Conservation (phyloP, 2,888 invertebrate species). For the Ophonus ardosiacus region DNA sequence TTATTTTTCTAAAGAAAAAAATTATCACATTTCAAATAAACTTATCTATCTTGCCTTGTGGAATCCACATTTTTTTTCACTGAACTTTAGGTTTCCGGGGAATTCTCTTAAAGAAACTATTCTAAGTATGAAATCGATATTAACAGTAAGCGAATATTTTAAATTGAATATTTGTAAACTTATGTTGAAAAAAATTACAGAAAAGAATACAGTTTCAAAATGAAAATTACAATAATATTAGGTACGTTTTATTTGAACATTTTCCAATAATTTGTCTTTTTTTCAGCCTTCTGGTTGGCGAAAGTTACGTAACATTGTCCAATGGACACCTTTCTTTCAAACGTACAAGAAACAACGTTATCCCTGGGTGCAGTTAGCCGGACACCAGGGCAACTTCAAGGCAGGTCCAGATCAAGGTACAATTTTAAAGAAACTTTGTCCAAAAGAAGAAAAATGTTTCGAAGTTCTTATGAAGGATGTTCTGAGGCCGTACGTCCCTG, state of each 20-base stretch:
- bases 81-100: too few species aligned
- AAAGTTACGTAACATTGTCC: slow-evolving; percentile 94
- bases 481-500: slow-evolving; percentile 92
- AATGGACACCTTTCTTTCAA: slow-evolving; percentile 98
- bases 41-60: too few species aligned
- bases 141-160: too few species aligned
- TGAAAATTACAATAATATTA: too few species aligned
- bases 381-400: slow-evolving; percentile 97
- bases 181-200: too few species aligned
- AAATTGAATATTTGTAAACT: too few species aligned
- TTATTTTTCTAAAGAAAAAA: too few species aligned
- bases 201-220: too few species aligned
- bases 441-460: slow-evolving; percentile 93
- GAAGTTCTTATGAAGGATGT: slow-evolving; percentile 92
- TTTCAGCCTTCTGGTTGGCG: slow-evolving; percentile 95
- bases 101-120: too few species aligned
- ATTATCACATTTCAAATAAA: too few species aligned
- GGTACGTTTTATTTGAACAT: neutral
- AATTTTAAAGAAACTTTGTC: slow-evolving; percentile 94
- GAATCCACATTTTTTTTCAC: too few species aligned
- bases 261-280: slow-evolving; percentile 67
- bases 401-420: slow-evolving; percentile 96
- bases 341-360: slow-evolving; percentile 97
- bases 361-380: slow-evolving; percentile 97
- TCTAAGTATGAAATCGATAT: too few species aligned